Base-by-base conservation (phyloP, 2,888 invertebrate species). In the Pristionchus exspectatus region DNA sequence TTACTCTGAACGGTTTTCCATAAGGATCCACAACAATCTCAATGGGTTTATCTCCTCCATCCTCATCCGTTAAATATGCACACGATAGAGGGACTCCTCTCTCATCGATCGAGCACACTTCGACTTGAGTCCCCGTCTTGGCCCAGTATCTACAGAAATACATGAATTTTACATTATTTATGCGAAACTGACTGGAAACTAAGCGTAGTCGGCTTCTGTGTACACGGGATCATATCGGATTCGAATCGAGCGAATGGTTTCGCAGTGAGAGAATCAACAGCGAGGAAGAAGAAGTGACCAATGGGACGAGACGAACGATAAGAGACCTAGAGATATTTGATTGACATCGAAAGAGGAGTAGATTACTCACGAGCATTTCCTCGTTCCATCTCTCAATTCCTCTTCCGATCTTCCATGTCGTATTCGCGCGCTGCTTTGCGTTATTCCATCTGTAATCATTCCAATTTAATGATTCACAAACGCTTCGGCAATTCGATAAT, bases 61-160 rank as follows among this genome's bases (percentile, higher is more conserved):
- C 91, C 56, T 94, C 94, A 44, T 92, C 92, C 54, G 93, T 92
- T 38, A 94, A 90, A 92, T 95, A 94, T 0, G 94, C 94, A 85
- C 94, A 94, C 63, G 92, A 92, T 33, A 94, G 89, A 0, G 93
- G 91, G 27, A 95, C 91, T 54, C 92, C 93, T 44, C 95, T 93
- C 56, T 92, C 92, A 86, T 94, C 92, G n/a, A 94, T 90, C 7
- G 94, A 94, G 89, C 94, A 94, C 18, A 95, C 91, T 90, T 94
- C 94, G 3, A 94, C 94, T 86, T 94, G 94, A 24, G 94, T 93
- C 66, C 94, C 94, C 12, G 93, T 90, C 89, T 93, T 94, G 90
- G 94, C 91, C 94, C 94, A 94, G 89, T 93, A 94, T 90, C 94
- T 94, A 72, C 72, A 91, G 33, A 30, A 30, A 87, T 5, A 66